These are phyloP conservation scores for Colinus virginianus DNA, from an alignment of 2,113 vertebrate genomes.

Conservation along the genomic window DNA sequence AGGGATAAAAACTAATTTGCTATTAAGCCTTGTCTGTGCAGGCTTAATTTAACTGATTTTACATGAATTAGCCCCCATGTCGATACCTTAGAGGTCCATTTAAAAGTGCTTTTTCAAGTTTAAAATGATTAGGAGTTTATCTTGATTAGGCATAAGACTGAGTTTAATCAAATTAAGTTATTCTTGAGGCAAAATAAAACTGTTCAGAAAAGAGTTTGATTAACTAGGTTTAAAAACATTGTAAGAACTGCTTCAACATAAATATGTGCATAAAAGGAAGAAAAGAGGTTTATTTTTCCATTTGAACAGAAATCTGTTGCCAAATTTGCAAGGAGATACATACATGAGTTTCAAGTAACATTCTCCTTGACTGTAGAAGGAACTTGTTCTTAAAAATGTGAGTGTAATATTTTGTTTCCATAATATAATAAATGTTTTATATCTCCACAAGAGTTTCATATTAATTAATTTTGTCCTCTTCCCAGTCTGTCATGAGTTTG, in stretches of 20 bases:
- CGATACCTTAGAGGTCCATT: background rate
- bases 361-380: background rate
- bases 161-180: background rate
- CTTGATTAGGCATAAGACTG: background rate
- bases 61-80: background rate
- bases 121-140: background rate
- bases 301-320: background rate
- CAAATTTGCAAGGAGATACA: background rate
- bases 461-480: background rate
- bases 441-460: background rate
- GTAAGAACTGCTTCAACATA: background rate
- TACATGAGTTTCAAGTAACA: background rate
- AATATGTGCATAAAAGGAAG: background rate
- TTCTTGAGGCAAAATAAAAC: background rate
- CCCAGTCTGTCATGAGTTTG: background rate
- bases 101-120: background rate
- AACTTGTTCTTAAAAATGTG: background rate
- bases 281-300: background rate
- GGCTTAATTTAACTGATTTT: background rate
- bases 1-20: background rate
- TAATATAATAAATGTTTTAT: background rate
- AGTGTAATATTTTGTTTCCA: fast-evolving
- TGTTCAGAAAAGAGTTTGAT: background rate
- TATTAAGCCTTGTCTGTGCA: background rate
- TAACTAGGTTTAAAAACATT: background rate